A percentile compares a stretch with the other conserved stretches of the same genome.
Conservation (phyloP, 2,113 vertebrate genomes). For the Strigops habroptila region DNA sequence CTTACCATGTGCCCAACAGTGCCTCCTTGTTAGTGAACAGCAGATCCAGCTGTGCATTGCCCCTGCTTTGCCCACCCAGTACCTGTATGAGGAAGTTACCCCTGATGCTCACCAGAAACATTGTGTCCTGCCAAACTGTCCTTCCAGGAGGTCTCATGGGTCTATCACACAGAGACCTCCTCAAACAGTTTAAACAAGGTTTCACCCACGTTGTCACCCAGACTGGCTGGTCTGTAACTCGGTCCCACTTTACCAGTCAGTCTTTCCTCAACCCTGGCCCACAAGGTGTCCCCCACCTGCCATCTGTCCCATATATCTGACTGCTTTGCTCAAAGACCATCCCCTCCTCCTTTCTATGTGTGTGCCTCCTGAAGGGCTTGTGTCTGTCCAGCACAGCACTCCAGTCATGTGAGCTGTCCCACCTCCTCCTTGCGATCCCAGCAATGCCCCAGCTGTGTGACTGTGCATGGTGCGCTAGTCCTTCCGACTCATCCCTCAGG, state of each 20-base stretch:
- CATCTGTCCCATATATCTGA: no score
- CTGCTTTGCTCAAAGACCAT: neutral
- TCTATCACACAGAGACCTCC: neutral
- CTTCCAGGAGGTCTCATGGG: neutral
- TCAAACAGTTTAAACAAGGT: neutral
- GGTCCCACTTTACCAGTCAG: neutral
- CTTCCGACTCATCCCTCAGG: neutral
- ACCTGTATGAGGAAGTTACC: neutral
- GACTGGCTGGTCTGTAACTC: neutral
- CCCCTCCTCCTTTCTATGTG: neutral
- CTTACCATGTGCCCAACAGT: neutral
- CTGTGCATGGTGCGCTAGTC: neutral
- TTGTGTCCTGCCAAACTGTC: neutral
- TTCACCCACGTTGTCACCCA: rapidly evolving
- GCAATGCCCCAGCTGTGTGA: neutral
- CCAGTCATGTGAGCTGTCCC: rapidly evolving
- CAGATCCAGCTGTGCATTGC: rapidly evolving
- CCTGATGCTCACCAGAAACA: neutral
- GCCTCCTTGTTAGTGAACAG: neutral
- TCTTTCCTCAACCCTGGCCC: no score
- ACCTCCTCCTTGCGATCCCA: neutral
- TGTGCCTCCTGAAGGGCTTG: neutral
- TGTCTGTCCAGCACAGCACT: neutral
- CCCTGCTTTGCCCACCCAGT: neutral
- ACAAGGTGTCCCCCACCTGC: neutral